These are phyloP conservation scores for Eudyptes chrysolophus DNA, from an alignment of 2,113 vertebrate genomes.

Conservation along the genomic window DNA sequence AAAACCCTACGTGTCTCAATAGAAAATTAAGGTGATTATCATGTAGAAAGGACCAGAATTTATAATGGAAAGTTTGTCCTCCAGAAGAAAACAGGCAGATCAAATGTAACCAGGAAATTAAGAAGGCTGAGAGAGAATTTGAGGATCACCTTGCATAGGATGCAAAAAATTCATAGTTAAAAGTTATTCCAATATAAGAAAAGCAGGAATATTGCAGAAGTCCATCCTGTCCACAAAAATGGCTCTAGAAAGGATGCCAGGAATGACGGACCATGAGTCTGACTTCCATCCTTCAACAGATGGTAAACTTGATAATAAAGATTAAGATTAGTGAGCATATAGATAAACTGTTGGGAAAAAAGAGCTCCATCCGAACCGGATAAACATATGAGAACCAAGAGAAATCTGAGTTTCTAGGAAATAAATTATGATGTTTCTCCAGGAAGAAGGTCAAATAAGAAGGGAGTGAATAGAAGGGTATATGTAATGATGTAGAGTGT, in stretches of 20 bases:
- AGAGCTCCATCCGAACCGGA: not conserved
- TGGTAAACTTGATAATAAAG: not conserved
- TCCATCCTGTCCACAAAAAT: not conserved
- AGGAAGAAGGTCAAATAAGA: not conserved
- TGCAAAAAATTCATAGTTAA: not conserved
- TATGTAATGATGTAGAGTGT: rapidly evolving
- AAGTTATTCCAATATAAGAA: not conserved
- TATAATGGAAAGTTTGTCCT: not conserved
- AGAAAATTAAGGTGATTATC: not conserved
- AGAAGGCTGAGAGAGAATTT: not conserved
- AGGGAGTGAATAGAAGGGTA: not conserved
- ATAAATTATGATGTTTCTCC: not conserved
- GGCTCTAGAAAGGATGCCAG: not conserved
- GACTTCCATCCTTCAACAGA: not conserved
- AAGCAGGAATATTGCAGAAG: not conserved
- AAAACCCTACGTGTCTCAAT: not conserved
- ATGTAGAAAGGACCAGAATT: not conserved
- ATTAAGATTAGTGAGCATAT: not conserved
- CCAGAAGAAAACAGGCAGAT: not conserved
- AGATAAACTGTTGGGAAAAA: not conserved
- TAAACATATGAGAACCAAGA: not conserved
- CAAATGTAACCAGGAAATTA: not conserved
- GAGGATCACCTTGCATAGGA: not conserved
- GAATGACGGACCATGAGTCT: not conserved
- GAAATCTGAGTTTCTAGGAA: not conserved